Evolutionary conservation across 2,888 invertebrate species (phyloP).

Genomic region (Dryomyza anilis): DNA sequence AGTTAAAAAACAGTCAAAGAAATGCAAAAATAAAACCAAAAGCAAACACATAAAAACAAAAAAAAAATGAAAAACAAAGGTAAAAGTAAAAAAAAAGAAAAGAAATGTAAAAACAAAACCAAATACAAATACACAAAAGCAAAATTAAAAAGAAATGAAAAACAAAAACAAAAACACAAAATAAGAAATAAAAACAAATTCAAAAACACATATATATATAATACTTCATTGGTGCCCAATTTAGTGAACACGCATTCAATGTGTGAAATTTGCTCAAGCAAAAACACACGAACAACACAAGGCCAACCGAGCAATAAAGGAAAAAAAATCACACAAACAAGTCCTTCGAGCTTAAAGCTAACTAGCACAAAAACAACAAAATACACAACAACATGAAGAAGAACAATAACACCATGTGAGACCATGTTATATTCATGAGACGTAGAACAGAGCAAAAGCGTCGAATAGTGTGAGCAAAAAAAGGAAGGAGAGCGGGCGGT

Average conservation of each 20-base stretch:
- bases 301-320: too few relatives aligned
- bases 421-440: constrained; percentile 24
- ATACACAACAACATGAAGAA: background rate
- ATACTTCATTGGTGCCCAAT: background rate
- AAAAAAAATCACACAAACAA: constrained; percentile 1
- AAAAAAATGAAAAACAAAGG: too few relatives aligned
- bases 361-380: constrained; percentile 11
- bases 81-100: too few relatives aligned
- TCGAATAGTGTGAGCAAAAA: background rate
- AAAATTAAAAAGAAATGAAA: background rate
- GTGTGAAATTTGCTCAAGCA: constrained; percentile 18
- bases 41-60: too few relatives aligned
- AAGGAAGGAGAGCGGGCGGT: background rate
- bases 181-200: too few relatives aligned
- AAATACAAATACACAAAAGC: too few relatives aligned
- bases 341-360: background rate
- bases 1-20: too few relatives aligned
- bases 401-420: too few relatives aligned
- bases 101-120: too few relatives aligned
- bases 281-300: constrained; percentile 2
- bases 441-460: background rate
- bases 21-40: too few relatives aligned
- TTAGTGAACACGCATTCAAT: background rate
- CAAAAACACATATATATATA: background rate
- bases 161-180: too few relatives aligned